Percentiles rank a stretch among this genome's conserved stretches.
Conservation (phyloP, 2,888 invertebrate species). For the Exocentrus adspersus region DNA sequence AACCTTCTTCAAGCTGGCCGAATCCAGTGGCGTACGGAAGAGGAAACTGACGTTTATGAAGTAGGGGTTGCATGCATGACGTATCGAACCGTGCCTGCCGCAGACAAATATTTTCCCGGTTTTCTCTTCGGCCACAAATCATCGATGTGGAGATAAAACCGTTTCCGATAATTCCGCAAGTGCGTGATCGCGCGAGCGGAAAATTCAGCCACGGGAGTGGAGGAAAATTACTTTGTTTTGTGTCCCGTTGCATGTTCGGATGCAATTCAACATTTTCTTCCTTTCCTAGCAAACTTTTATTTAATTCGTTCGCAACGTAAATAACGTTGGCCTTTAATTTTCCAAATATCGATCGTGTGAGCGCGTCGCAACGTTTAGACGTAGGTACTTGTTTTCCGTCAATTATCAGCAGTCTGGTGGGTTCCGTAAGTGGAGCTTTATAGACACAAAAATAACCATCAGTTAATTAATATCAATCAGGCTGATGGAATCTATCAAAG, state of each 20-base stretch:
- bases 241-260: not conserved
- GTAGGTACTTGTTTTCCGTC: no score
- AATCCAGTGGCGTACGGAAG: no score
- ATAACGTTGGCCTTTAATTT: not conserved
- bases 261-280: not conserved
- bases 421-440: no score
- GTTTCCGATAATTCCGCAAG: not conserved
- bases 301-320: not conserved
- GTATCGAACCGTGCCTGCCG: no score
- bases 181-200: not conserved
- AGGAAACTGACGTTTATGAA: no score
- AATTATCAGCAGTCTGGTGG: no score
- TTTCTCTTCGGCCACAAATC: no score
- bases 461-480: constrained; percentile 2
- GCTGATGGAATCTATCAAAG: not conserved
- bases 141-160: not conserved
- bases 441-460: no score
- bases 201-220: not conserved
- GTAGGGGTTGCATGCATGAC: no score
- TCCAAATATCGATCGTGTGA: not conserved
- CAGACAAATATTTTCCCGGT: no score
- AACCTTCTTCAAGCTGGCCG: no score
- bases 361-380: no score
- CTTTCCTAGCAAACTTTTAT: not conserved
- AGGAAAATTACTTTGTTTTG: constrained; percentile 3